Evolutionary conservation across 92 coral and sea anemone genomes (phyloP), one percentile per base, ranked within the genome.

Genomic region (Chrysogorgia sp.): DNA sequence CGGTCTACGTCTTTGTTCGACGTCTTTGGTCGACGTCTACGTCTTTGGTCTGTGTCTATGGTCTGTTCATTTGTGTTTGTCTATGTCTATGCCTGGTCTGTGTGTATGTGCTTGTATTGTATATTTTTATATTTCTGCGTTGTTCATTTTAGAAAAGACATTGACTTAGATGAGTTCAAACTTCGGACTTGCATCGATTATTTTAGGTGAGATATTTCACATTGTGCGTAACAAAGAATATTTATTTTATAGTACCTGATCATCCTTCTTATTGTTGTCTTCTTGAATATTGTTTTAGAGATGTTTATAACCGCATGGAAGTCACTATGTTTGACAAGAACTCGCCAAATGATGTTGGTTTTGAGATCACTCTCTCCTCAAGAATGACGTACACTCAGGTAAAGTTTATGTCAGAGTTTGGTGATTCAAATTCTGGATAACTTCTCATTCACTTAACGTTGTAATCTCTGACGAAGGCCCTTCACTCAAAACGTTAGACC

Each of bases 301-400:
- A 94, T 69, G 81, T 89, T 31, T 86, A 91, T 68, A 81, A 83
- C 81, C 91, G 93, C 79, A 93, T 94, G 23, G 98, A 94, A 69
- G 94, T 94, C n/a, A 66, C 87, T 28, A 89, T 94, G 75, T 94
- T 97, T 79, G 97, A 94, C 74, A 94, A 94, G 81, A 94, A 94
- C 76, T 53, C 84, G 50, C 87, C 83, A 19, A 85, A 75, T 30
- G 98, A 94, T 71, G 88, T 96, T 49, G 98, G 98, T 8, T 94
- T 94, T 81, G 85, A 90, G 47, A 88, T 94, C 3, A 84, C 81
- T 49, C 86, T 94, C 30, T 92, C 97, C 17, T 85, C 77, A 59
- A 77, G 97, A 37, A 94, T 94, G 98, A 92, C 86, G 76, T 94
- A 94, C 72, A 87, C 82, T 80, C 93, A 93, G 97, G 97, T 93